Base-by-base conservation (phyloP, 1,140 invertebrate genomes). In the Batillaria attramentaria region DNA sequence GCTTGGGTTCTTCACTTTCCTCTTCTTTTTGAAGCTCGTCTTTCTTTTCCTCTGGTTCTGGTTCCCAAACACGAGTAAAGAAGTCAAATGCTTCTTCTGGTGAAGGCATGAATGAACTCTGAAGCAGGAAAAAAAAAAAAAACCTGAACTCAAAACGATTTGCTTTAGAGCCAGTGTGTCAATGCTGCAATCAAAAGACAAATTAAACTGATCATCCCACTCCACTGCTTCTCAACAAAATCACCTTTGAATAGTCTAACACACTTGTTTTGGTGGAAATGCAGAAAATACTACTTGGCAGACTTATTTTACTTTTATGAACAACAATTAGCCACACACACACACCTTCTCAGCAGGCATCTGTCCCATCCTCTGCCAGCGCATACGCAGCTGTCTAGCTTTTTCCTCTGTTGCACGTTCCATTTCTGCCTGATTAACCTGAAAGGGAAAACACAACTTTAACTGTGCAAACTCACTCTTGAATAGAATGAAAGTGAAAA, bases 51-150 rank as follows among this genome's bases (percentile, higher is more conserved):
- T 86, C 85, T 65, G 79, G 76, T 54, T 87, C 87, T 60, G 86
- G 85, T 46, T 89, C 87, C 85, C 85, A 90, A 28, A 82, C 83
- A 31, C 87, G 82, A 13, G 87, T 86, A 76, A 90, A 90, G 79
- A 90, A 90, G 80, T 90, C 89, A 82, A 78, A 87, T 39, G 87
- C 81, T 60, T 89, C 87, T 62, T 90, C 88, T n/a, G 81, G 42
- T 73, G 86, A 85, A 37, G 88, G 88, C 82, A 89, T 84, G 54
- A 83, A 84, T 24, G 85, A 66, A 62, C 82, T 79, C 86, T 85
- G 68, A 24, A 24, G 24, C 10, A 50, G 46, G 10, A 13, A 50
- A 13, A 10, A 50, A 10, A n/a, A n/a, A n/a, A n/a, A n/a, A n/a
- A n/a, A n/a, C n/a, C n/a, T n/a, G n/a, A n/a, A n/a, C n/a, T n/a